Evolutionary conservation across 2,797 vertebrate genomes (phyloP), one percentile per base, ranked within the genome.

Genomic region (Selene dorsalis): DNA sequence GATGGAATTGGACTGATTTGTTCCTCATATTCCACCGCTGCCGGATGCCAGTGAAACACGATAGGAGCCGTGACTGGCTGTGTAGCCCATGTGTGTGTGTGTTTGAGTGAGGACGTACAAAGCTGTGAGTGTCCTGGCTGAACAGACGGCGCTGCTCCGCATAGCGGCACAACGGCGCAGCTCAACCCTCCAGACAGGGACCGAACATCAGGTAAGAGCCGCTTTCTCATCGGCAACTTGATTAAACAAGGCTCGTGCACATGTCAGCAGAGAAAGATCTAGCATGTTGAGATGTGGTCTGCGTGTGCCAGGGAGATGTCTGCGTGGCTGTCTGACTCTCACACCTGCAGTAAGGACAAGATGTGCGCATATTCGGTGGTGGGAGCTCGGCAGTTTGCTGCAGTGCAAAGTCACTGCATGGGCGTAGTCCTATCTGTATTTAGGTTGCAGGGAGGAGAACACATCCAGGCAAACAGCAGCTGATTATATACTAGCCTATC

Each of bases 361-460:
- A 35, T 43, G 80, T 64, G 63, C 74, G 60, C 41, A 61, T 10
- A 14, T 4, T 4, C 22, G 18, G 50, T 2, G 24, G 52, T 12
- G 48, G 7, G 22, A 58, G 65, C 17, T 50, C 56, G 1, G 48
- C 45, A 47, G 56, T 84, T 80, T 91, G 86, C 87, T 85, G 92
- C 92, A 92, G 90, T 85, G 84, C 56, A 39, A 12, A 45, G 22
- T 58, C 35, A 10, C 82, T 39, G 91, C 91, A 90, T 66, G 83
- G 92, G 93, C 92, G 93, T 91, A 87, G 92, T 80, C 91, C 38
- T 13, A 0, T 73, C 83, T 76, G 88, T 88, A 74, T 77, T 24
- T 63, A 59, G 75, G 57, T 73, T 80, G 87, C 84, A 67, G 83
- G 18, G 39, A n/a, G 48, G 63, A 4, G 67, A 0, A 4, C 26